Percentiles rank a stretch among this genome's conserved stretches.
Evolutionary conservation across 2,113 vertebrate genomes (phyloP).

Genomic region (Prunella fulvescens): DNA sequence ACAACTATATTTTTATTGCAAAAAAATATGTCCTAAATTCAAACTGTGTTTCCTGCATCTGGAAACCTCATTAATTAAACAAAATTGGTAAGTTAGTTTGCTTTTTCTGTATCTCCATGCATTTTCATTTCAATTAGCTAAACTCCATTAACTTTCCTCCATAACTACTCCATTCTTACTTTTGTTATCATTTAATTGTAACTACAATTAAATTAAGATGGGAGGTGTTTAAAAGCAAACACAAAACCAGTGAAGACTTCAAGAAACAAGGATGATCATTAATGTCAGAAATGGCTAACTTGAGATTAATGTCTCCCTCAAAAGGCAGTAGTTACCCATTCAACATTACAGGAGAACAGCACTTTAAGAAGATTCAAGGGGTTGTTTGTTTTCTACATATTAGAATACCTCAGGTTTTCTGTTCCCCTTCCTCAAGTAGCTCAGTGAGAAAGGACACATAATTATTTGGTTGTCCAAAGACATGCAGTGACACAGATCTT

Average conservation of each 20-base stretch:
- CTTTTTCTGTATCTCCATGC: not conserved
- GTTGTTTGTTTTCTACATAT: not conserved
- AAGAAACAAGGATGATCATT: not conserved
- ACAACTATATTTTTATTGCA: not conserved
- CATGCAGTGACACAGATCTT: not conserved
- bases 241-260: not conserved
- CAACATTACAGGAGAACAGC: not conserved
- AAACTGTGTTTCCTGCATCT: not conserved
- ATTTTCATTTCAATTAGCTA: not conserved
- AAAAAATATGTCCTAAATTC: not conserved
- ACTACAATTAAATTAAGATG: not conserved
- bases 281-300: not conserved
- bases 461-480: not conserved
- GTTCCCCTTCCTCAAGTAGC: not conserved
- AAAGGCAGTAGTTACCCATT: not conserved
- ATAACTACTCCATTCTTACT: not conserved
- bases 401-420: not conserved
- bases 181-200: not conserved
- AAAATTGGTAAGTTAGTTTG: not conserved
- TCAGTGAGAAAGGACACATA: not conserved
- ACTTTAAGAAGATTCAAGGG: not conserved
- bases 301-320: not conserved
- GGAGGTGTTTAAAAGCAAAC: not conserved
- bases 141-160: not conserved
- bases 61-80: not conserved